phyloP scores from a whole-genome alignment of 2,113 vertebrate genomes.

The Plecotus auritus region DNA sequence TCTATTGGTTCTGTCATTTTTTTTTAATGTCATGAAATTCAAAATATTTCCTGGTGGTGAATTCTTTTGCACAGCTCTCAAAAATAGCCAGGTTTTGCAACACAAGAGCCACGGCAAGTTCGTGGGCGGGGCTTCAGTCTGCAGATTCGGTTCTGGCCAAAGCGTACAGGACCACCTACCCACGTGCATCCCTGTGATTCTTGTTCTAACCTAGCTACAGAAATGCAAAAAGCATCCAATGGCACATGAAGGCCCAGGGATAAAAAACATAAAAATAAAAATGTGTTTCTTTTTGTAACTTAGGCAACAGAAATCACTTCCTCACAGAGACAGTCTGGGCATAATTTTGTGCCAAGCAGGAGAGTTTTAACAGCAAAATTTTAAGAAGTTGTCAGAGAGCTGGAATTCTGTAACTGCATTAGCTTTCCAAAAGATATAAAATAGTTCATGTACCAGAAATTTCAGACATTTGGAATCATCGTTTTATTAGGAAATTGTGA shows the following conservation, averaged over 20 bases:
- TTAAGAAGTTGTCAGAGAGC: slow-evolving; percentile 38
- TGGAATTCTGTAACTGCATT: neutral
- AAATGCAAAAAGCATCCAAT: slow-evolving; percentile 50
- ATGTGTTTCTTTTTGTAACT: slow-evolving; percentile 24
- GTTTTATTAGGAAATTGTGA: neutral
- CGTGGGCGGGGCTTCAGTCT: neutral
- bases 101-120: neutral
- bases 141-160: neutral
- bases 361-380: slow-evolving; percentile 38
- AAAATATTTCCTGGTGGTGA: slow-evolving; percentile 51
- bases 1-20: slow-evolving; percentile 24
- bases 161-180: neutral
- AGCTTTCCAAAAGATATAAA: slow-evolving; percentile 34
- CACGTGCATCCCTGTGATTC: neutral
- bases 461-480: neutral
- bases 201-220: slow-evolving; percentile 21
- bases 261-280: neutral
- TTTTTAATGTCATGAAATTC: slow-evolving; percentile 60
- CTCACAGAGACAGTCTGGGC: neutral
- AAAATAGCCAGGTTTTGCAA: slow-evolving; percentile 59
- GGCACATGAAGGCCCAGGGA: neutral
- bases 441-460: neutral
- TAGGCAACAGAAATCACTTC: slow-evolving; percentile 44
- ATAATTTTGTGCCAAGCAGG: slow-evolving; percentile 14
- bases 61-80: slow-evolving; percentile 52